phyloP scores from a whole-genome alignment of 2,113 vertebrate genomes.

The Gambusia holbrooki region DNA sequence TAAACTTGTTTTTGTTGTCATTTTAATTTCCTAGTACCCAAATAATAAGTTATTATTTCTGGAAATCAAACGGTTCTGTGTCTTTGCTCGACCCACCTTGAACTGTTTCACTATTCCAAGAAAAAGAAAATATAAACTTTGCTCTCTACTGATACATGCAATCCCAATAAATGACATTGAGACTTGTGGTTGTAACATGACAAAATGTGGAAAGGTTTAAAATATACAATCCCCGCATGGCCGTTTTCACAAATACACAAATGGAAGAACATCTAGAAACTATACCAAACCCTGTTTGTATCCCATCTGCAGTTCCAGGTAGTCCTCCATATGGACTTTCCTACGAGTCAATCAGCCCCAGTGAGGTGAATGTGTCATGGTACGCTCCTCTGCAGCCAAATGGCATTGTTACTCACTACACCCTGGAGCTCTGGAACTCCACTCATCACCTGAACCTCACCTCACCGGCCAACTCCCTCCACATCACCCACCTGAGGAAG shows the following conservation, averaged over 20 bases:
- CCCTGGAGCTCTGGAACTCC: constrained; percentile 81
- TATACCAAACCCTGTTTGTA: neutral
- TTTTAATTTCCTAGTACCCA: too few species aligned
- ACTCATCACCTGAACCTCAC: constrained; percentile 79
- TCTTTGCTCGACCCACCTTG: too few species aligned
- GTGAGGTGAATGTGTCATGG: constrained; percentile 82
- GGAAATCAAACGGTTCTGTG: too few species aligned
- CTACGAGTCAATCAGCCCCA: constrained; percentile 80
- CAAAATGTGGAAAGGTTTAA: neutral
- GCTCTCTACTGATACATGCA: neutral
- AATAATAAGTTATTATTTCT: too few species aligned
- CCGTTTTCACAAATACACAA: neutral
- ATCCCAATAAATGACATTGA: neutral
- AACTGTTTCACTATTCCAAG: neutral
- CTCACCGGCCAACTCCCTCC: constrained; percentile 49
- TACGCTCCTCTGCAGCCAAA: constrained; percentile 77
- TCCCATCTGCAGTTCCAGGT: constrained; percentile 75
- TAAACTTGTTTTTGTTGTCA: too few species aligned
- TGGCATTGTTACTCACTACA: constrained; percentile 80
- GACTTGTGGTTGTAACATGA: neutral
- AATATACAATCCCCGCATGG: neutral
- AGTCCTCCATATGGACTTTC: constrained; percentile 77
- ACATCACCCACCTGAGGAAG: constrained; percentile 78
- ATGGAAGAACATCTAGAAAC: neutral
- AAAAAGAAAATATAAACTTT: neutral